These are phyloP conservation scores for Drosophila teissieri DNA, from an alignment of 1,140 invertebrate genomes.

Conservation along the genomic window DNA sequence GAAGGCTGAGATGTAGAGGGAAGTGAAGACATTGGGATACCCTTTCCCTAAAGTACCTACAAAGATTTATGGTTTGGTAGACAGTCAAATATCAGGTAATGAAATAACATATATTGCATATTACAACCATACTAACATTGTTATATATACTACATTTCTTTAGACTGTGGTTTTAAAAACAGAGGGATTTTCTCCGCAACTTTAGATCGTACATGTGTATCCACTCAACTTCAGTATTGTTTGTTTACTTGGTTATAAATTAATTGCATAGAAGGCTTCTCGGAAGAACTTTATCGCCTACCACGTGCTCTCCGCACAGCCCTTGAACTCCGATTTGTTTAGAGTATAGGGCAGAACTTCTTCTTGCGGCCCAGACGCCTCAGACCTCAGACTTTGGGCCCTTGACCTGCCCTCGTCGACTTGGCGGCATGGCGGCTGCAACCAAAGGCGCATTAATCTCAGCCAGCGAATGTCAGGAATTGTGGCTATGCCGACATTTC, in stretches of 20 bases:
- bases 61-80: background rate
- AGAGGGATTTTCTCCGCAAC: background rate
- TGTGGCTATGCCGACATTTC: conserved; percentile 74
- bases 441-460: conserved; percentile 81
- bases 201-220: background rate
- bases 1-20: conserved; percentile 3
- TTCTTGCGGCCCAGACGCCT: conserved; percentile 40
- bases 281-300: conserved; percentile 1
- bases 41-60: background rate
- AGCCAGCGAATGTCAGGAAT: conserved; percentile 80
- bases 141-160: too few relatives aligned
- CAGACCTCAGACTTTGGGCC: conserved; percentile 18
- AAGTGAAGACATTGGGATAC: background rate
- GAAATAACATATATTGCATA: too few relatives aligned
- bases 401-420: conserved; percentile 45
- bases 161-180: background rate
- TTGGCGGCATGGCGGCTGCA: conserved; percentile 74
- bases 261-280: background rate
- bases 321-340: conserved; percentile 27
- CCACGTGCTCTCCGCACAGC: background rate
- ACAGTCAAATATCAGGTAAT: too few relatives aligned
- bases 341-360: conserved; percentile 45
- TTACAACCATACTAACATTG: too few relatives aligned
- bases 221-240: background rate
- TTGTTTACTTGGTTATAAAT: conserved; percentile 1